Conservation (phyloP, 1,140 invertebrate species). For the Leptoteleia sp. region DNA sequence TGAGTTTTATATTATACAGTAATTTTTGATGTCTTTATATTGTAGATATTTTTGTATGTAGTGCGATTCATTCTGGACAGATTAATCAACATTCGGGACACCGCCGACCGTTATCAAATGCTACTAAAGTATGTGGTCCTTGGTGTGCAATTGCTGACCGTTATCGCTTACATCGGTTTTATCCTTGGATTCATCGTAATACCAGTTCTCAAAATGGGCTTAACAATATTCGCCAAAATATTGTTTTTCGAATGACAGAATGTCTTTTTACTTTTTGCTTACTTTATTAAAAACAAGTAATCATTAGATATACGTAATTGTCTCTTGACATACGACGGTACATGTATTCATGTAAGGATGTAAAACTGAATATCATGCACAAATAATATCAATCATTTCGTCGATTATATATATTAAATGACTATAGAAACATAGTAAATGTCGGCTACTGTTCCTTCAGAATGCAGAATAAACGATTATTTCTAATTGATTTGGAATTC, state of each 20-base stretch:
- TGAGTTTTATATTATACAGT: constrained; percentile 33
- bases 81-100: constrained; percentile 69
- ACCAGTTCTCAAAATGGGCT: constrained; percentile 72
- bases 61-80: constrained; percentile 75
- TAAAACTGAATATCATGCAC: constrained; percentile 49
- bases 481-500: too few species aligned
- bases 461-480: background rate
- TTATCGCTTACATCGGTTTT: constrained; percentile 73
- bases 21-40: constrained; percentile 49
- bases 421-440: constrained; percentile 7
- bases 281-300: constrained; percentile 11
- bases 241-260: constrained; percentile 65
- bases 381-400: constrained; percentile 45
- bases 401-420: constrained; percentile 21
- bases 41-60: constrained; percentile 75
- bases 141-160: constrained; percentile 68
- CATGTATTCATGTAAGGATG: constrained; percentile 32
- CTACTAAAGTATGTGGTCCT: constrained; percentile 71
- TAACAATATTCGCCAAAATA: constrained; percentile 71
- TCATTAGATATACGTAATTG: constrained; percentile 22
- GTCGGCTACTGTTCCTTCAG: background rate
- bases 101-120: constrained; percentile 67
- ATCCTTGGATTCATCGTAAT: constrained; percentile 73
- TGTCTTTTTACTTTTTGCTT: constrained; percentile 1
- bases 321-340: constrained; percentile 9